These are phyloP conservation scores for Drosophila novamexicana DNA, from an alignment of 1,140 invertebrate species.

Conservation along the genomic window DNA sequence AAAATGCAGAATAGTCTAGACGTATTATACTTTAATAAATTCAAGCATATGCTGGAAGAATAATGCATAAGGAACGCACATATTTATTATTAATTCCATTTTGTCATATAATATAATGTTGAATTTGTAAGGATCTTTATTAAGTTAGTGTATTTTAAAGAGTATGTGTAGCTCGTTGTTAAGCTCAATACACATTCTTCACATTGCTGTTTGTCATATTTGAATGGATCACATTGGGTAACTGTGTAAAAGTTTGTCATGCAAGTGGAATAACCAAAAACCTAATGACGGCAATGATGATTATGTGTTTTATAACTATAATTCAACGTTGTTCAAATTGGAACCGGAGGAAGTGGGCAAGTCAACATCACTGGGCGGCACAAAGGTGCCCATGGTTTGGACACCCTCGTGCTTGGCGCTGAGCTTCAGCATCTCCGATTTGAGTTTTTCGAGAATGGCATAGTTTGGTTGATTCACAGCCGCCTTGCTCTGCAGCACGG, in stretches of 20 bases:
- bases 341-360: constrained; percentile 89
- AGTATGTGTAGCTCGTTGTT: constrained; percentile 7
- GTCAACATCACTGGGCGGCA: constrained; percentile 87
- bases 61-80: not conserved
- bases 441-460: constrained; percentile 95
- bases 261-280: constrained; percentile 31
- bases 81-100: not conserved
- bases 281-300: constrained; percentile 40
- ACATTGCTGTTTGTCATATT: constrained; percentile 36
- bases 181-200: constrained; percentile 5
- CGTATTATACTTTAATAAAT: not conserved
- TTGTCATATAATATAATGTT: constrained; percentile 11
- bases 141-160: not conserved
- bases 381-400: constrained; percentile 90
- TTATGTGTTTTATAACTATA: constrained; percentile 49
- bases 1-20: no score
- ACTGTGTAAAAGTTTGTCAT: constrained; percentile 32
- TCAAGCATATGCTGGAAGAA: not conserved
- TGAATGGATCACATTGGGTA: constrained; percentile 47
- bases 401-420: constrained; percentile 88
- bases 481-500: constrained; percentile 94
- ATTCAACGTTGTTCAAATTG: constrained; percentile 88
- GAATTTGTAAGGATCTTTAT: constrained; percentile 15
- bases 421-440: constrained; percentile 94
- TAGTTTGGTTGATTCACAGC: constrained; percentile 96